Base-by-base conservation (phyloP, 1,140 invertebrate species). In the Camponotus vicinus region DNA sequence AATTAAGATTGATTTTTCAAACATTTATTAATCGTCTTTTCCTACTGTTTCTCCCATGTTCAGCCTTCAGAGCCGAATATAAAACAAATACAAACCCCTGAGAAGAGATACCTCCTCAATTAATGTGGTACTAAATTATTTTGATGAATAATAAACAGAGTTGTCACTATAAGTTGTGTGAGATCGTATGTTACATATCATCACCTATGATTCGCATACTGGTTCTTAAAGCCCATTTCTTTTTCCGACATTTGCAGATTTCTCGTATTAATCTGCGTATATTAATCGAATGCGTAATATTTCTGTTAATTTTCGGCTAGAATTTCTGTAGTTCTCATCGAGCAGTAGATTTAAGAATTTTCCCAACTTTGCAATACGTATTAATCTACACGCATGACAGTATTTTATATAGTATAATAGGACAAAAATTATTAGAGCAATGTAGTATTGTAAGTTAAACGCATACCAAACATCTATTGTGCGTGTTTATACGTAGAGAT, bases 61-160 rank as follows among this genome's bases (percentile, higher is more conserved):
- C 37, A 49, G 32, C 34, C 32, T 66, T n/a, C 49, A 52, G 5
- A 55, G 57, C 55, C 67, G 57, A 42, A 13, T 87, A 73, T 18
- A 73, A 87, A 18, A 82, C 27, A 49, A 78, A 69, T 8, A 69
- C n/a, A 52, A 67, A 21, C 67, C 52, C 15, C 37, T 21, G 21
- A 59, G 52, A 67, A 64, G 61, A 77, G n/a, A 45, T 57, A 32
- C 45, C 55, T 52, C 27, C n/a, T 59, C 61, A 84, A 92, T 92
- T 91, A 88, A 93, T 93, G 92, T 94, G 92, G 92, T 93, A 94
- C 91, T 93, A 91, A 94, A 94, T 93, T 94, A 93, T 93, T 93
- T 93, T 94, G 90, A 86, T 92, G 91, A 93, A 92, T 87, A 93
- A 94, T 92, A 92, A 93, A 93, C 49, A 67, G 88, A 89, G 80